phyloP scores from a whole-genome alignment of 2,888 invertebrate species.

The Elmis aenea region DNA sequence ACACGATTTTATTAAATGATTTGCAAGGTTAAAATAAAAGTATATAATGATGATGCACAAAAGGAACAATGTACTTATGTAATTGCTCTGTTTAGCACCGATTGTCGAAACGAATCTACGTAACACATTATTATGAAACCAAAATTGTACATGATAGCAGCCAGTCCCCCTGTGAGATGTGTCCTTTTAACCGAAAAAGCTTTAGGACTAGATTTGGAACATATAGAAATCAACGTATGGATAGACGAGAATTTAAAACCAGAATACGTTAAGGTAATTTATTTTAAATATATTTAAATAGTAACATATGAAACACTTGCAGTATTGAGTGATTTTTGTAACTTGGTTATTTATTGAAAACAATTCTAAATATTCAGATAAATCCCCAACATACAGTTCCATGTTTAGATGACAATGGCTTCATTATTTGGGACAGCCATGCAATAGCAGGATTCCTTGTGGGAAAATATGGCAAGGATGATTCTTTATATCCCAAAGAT shows the following conservation, averaged over 20 bases:
- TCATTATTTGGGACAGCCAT: conserved; percentile 49
- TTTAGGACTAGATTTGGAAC: conserved; percentile 42
- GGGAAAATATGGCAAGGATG: conserved; percentile 40
- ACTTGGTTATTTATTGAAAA: too few species aligned
- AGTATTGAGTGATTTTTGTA: too few species aligned
- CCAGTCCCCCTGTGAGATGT: conserved; percentile 46
- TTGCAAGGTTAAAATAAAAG: too few species aligned
- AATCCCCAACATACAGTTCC: conserved; percentile 57
- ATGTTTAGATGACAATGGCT: conserved; percentile 53
- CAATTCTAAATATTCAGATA: too few species aligned
- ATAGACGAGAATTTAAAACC: conserved; percentile 39
- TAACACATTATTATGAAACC: too few species aligned
- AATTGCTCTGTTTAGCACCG: too few species aligned
- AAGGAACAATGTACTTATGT: too few species aligned
- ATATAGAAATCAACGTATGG: conserved; percentile 41
- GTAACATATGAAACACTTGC: not conserved
- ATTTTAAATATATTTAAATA: not conserved
- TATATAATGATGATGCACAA: too few species aligned
- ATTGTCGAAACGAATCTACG: too few species aligned
- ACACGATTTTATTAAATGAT: too few species aligned
- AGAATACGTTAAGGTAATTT: conserved; percentile 37
- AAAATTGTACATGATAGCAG: conserved; percentile 39
- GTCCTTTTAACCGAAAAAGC: conserved; percentile 43
- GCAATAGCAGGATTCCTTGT: conserved; percentile 46
- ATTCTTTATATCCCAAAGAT: conserved; percentile 53